Base-by-base conservation (phyloP, 37 sponge, comb jelly and placozoan species). In the Chondrilla cf. caribensis region DNA sequence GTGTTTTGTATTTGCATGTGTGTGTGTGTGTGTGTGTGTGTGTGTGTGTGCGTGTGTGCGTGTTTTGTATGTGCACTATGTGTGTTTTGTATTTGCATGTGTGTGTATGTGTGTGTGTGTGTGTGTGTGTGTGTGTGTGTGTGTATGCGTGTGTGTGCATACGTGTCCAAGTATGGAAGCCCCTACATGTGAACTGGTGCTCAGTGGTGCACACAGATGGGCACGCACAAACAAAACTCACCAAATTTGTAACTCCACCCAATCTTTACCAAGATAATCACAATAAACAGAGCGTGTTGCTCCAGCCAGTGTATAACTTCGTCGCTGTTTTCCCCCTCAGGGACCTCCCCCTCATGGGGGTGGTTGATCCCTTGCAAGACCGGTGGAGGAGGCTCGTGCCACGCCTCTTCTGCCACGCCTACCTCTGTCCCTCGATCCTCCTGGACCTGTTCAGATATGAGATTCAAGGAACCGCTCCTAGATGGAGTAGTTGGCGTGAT, bases 221-320 rank as follows among this genome's bases (percentile, higher is more conserved):
- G n/a, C n/a, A n/a, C n/a, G n/a, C n/a, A n/a, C 42, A 38, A 38
- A n/a, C 9, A 19, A 36, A 0, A 64, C 83, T 51, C 44, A 93
- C 94, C 92, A 77, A 91, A 84, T 64, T 92, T 79, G 43, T 93
- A 92, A 40, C 80, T 86, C 91, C 91, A 93, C 4, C 79, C 76
- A 62, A 90, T 84, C 58, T 72, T 90, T 58, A 93, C 26, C 2
- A 90, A 33, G 0, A 93, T 62, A n/a, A 93, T 8, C 0, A 87
- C 59, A 31, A 87, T 58, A 70, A 93, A 93, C 18, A 89, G n/a
- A 1, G 81, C 89, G 54, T 89, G 87, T 0, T 81, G 83, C 54
- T 93, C 90, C 70, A 90, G 42, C 94, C 94, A 93, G 14, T 77
- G 40, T 26, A 88, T 78, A 6, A 88, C n/a, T 43, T 93, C 94